Base-by-base conservation (phyloP, 1,140 invertebrate genomes). In the Conus ventricosus region DNA sequence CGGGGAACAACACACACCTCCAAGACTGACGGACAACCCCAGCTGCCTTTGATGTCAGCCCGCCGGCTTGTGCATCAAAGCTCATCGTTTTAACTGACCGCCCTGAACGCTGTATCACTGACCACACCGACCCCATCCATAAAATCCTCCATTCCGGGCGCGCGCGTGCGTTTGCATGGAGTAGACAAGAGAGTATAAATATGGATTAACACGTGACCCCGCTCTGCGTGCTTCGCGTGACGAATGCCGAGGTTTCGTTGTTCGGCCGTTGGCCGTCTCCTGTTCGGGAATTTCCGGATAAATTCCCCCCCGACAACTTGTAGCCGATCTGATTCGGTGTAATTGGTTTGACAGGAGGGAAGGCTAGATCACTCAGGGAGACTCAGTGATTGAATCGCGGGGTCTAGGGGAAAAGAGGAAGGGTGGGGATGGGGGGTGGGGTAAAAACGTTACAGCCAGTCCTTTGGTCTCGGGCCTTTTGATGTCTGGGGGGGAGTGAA, bases 271-370 rank as follows among this genome's bases (percentile, higher is more conserved):
- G 67, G 67, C 67, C 67, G 67, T 71, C 67, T 71, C 20, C 67
- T 71, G 67, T 71, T 71, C 67, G 67, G 67, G 67, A 20, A 71
- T 71, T 71, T 71, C 67, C 67, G 67, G 67, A 71, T 23, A 71
- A 71, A 23, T 71, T 71, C 67, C 11, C 60, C 60, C 17, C 67
- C 67, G 23, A 71, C 67, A 71, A 71, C 17, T 71, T 71, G 6
- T 20, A 71, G 15, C 13, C 11, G 11, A 71, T n/a, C 67, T 71
- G 11, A 71, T 20, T 23, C 67, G 23, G 11, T n/a, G 67, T 71
- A 71, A 71, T 71, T 13, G 11, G 11, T 71, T 71, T 71, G 67
- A 71, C 20, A 1, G 13, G 11, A 20, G 23, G 67, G 7, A 63
- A 20, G 60, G 60, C 11, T 13, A 63, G 60, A 20, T 63, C 10